A percentile compares a stretch with the other conserved stretches of the same genome.
phyloP scores from a whole-genome alignment of 2,797 vertebrate species.

The Mormyrops attenuatus region DNA sequence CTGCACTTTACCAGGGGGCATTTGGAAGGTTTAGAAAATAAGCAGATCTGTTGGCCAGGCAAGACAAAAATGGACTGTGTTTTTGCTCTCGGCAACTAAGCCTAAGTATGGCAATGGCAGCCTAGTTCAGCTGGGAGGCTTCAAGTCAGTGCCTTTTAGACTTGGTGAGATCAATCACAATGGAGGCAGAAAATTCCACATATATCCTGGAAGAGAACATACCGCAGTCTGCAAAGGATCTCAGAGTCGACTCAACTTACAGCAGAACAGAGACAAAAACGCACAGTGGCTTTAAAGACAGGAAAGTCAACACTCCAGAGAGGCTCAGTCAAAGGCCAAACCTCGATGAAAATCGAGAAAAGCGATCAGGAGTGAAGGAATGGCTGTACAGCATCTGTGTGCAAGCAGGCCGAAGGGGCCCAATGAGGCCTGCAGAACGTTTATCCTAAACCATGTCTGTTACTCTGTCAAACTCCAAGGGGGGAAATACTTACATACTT shows the following conservation, averaged over 20 bases:
- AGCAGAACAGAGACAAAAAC: neutral
- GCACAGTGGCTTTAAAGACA: neutral
- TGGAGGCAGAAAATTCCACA: neutral
- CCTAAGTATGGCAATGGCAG: neutral
- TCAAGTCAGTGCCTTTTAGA: neutral
- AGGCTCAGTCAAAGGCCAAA: neutral
- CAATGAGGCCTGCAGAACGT: neutral
- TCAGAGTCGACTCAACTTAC: neutral
- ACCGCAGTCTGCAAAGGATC: neutral
- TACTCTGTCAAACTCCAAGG: neutral
- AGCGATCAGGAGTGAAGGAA: neutral
- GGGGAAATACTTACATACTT: neutral
- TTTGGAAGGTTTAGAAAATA: neutral
- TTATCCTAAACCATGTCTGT: neutral
- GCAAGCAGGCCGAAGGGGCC: neutral
- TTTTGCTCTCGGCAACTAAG: neutral
- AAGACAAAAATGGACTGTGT: neutral
- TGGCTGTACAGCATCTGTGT: neutral
- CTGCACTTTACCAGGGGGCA: neutral
- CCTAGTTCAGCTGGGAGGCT: neutral
- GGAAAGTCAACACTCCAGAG: neutral
- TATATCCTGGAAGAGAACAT: neutral
- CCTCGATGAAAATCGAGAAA: neutral
- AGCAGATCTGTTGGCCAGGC: neutral
- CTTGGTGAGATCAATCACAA: neutral